These are phyloP conservation scores for Euplagia quadripunctaria DNA, from an alignment of 2,888 invertebrate genomes.

Conservation along the genomic window DNA sequence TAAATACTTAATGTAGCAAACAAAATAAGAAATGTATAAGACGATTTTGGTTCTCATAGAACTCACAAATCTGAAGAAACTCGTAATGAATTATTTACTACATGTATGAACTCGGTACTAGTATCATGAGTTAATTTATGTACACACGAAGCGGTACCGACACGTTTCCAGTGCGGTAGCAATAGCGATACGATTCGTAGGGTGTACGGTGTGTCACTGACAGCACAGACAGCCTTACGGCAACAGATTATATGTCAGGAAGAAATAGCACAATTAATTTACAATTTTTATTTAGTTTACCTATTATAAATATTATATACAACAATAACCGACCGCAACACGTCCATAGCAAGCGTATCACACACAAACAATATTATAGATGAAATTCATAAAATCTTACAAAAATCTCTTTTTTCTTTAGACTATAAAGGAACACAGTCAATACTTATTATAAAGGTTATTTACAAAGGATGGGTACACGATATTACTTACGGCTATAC, in stretches of 20 bases:
- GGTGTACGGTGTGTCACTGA: not conserved
- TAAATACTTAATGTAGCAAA: not conserved
- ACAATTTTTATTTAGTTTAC: conserved; percentile 5
- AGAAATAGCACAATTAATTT: conserved; percentile 9
- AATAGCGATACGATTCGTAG: not conserved
- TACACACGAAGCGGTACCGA: not conserved
- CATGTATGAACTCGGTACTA: not conserved
- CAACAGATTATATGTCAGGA: not conserved
- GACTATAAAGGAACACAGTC: conserved; percentile 74
- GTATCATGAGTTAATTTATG: not conserved
- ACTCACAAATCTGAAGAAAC: not conserved
- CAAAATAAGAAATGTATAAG: not conserved
- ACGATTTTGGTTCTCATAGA: not conserved
- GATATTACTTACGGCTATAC: conserved; percentile 19
- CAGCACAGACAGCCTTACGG: not conserved
- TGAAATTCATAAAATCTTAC: conserved; percentile 61
- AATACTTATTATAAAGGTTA: conserved; percentile 57
- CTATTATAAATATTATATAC: conserved; percentile 33
- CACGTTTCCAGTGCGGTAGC: not conserved
- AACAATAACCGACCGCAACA: conserved; percentile 37
- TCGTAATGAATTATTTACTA: not conserved
- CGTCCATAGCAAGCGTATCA: conserved; percentile 58
- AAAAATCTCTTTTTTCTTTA: conserved; percentile 56
- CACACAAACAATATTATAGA: conserved; percentile 54
- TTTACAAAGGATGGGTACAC: conserved; percentile 68